phyloP scores from a whole-genome alignment of 2,113 vertebrate genomes.

The Leucopternis melanops region DNA sequence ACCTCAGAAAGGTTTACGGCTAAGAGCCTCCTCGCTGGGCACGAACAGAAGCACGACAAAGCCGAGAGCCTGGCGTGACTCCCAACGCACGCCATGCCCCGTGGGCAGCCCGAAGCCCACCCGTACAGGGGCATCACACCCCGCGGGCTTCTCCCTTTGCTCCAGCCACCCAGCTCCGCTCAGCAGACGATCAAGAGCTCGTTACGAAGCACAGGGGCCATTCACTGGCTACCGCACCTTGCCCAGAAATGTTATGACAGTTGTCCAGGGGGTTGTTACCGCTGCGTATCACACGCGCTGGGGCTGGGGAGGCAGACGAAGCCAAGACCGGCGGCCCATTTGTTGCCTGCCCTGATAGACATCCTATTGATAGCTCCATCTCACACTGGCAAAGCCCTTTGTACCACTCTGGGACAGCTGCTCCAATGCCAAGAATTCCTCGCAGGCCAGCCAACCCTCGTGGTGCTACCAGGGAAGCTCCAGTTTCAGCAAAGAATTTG shows the following conservation, averaged over 20 bases:
- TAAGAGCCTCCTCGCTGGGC: background rate
- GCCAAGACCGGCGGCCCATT: constrained; percentile 10
- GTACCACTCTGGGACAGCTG: constrained; percentile 61
- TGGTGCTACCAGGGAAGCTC: constrained; percentile 62
- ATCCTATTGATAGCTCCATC: constrained; percentile 61
- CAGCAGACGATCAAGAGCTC: background rate
- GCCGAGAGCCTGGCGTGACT: background rate
- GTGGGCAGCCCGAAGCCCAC: background rate
- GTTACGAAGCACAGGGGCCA: background rate
- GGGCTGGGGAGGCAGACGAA: background rate
- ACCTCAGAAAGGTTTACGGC: background rate
- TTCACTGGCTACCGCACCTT: background rate
- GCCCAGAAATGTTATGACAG: background rate
- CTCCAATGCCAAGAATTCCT: constrained; percentile 58
- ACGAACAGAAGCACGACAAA: background rate
- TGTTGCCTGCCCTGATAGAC: constrained; percentile 47
- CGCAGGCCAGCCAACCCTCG: constrained; percentile 19
- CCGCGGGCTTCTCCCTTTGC: background rate
- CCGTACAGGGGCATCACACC: background rate
- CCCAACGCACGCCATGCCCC: background rate
- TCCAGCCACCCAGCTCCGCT: background rate
- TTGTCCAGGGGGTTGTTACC: background rate
- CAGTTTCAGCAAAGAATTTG: constrained; percentile 66
- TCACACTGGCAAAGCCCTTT: constrained; percentile 42
- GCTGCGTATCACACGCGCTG: background rate